These are phyloP conservation scores for Dendroctonus ponderosae DNA, from an alignment of 1,140 invertebrate genomes.

Conservation along the genomic window DNA sequence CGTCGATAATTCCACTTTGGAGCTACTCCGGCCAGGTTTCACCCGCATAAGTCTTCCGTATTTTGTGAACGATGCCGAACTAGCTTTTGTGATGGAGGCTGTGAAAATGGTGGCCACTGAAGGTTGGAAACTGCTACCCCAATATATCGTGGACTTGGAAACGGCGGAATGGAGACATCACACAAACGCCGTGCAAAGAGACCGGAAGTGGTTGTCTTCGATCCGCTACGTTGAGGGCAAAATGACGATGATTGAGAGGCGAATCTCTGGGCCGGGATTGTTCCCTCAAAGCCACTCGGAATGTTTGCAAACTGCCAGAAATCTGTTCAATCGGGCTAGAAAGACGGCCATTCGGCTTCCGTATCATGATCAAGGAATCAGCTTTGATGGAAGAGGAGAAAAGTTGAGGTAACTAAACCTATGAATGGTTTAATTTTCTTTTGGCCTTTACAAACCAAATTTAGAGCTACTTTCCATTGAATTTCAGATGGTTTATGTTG, in stretches of 20 bases:
- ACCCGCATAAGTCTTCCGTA: constrained; percentile 82
- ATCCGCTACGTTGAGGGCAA: constrained; percentile 65
- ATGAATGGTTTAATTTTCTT: no score
- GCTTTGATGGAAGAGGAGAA: constrained; percentile 65
- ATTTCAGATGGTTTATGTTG: constrained; percentile 74
- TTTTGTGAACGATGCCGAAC: constrained; percentile 76
- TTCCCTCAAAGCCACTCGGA: constrained; percentile 73
- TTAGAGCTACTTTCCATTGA: not conserved
- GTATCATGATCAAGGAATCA: constrained; percentile 69
- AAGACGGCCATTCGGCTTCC: constrained; percentile 74
- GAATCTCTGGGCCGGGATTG: constrained; percentile 65
- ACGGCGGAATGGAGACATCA: constrained; percentile 89
- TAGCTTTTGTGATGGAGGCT: constrained; percentile 81
- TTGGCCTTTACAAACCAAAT: not conserved
- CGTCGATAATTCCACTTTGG: constrained; percentile 63
- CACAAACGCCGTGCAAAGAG: constrained; percentile 73
- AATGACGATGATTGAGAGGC: constrained; percentile 69
- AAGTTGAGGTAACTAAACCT: constrained; percentile 55
- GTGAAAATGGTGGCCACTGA: constrained; percentile 84
- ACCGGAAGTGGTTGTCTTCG: constrained; percentile 79
- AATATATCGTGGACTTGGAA: constrained; percentile 81
- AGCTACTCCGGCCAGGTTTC: constrained; percentile 84
- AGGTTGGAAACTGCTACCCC: constrained; percentile 86
- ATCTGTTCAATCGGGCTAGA: constrained; percentile 73
- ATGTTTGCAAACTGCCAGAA: constrained; percentile 73